Base-by-base conservation (phyloP, 2,113 vertebrate genomes). In the Acanthisitta chloris region DNA sequence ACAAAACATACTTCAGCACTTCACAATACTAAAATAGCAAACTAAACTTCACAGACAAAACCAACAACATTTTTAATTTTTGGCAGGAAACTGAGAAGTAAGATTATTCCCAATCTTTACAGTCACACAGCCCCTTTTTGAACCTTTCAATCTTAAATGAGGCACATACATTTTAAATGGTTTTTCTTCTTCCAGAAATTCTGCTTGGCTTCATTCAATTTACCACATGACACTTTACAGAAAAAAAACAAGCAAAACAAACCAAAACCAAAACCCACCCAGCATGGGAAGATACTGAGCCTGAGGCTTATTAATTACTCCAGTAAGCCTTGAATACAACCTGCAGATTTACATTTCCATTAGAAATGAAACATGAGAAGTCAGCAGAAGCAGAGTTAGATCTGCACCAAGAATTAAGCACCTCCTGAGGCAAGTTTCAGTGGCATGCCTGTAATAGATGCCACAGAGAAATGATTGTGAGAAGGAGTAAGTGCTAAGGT, bases 251-350 rank as follows among this genome's bases (percentile, higher is more conserved):
- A 25, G n/a, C n/a, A n/a, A n/a, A 26, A 5, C 6, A 21, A 46
- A 17, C 5, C 3, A 21, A 17, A n/a, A 3, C 3, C 16, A 45
- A 46, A 42, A 7, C 2, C 5, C 8, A 55, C 12, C 25, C 8
- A 64, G 48, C 14, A 73, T 5, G 16, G 10, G 25, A 85, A 85
- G 81, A 55, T 57, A n/a, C 8, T 23, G 8, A 15, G 36, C 28
- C 29, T 57, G 31, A 80, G 52, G 17, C 12, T 62, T 65, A 26
- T 40, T 93, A 71, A 69, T n/a, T 12, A 48, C 36, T 43, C 18
- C n/a, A 26, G 28, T 36, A 72, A 82, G 43, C 49, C 51, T 64
- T 51, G n/a, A 31, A 10, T 69, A 90, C 83, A 58, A 67, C 26
- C 17, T 38, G 10, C 15, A 65, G 42, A 33, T 73, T 89, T 76